These are phyloP conservation scores for Drosophila ananassae DNA, from an alignment of 1,140 invertebrate species.

Conservation along the genomic window DNA sequence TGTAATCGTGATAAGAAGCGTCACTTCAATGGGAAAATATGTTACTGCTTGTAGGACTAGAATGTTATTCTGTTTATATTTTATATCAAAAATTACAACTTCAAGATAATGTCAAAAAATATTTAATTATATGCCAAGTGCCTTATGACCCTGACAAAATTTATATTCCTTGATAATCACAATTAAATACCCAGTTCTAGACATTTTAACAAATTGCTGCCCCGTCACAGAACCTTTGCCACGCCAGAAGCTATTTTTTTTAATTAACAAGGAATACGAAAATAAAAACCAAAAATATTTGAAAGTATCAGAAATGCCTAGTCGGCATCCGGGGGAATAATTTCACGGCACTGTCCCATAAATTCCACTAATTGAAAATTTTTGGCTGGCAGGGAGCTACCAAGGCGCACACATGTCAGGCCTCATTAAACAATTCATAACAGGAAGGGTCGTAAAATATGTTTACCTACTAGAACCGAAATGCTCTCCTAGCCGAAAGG, in stretches of 20 bases:
- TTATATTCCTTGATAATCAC: slow-evolving; percentile 7
- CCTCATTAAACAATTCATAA: slow-evolving; percentile 73
- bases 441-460: slow-evolving; percentile 47
- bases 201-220: slow-evolving; percentile 56
- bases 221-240: slow-evolving; percentile 8
- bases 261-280: slow-evolving; percentile 52
- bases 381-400: slow-evolving; percentile 55
- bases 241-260: slow-evolving; percentile 49
- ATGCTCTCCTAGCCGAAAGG: slow-evolving; percentile 28
- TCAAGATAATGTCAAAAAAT: not conserved
- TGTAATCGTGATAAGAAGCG: slow-evolving; percentile 21
- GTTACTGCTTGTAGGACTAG: not conserved
- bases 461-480: slow-evolving; percentile 63
- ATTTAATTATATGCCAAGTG: not conserved
- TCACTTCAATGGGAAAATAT: no score
- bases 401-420: slow-evolving; percentile 46
- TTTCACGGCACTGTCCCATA: slow-evolving; percentile 50
- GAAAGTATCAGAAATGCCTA: slow-evolving; percentile 29
- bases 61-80: not conserved
- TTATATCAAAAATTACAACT: not conserved
- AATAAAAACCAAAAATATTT: slow-evolving; percentile 27
- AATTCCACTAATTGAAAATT: slow-evolving; percentile 76
- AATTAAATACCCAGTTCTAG: slow-evolving; percentile 20
- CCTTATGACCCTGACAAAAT: not conserved
- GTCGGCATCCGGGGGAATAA: slow-evolving; percentile 16